Conservation (phyloP, 1,140 invertebrate genomes). For the Pseudomyrmex gracilis region DNA sequence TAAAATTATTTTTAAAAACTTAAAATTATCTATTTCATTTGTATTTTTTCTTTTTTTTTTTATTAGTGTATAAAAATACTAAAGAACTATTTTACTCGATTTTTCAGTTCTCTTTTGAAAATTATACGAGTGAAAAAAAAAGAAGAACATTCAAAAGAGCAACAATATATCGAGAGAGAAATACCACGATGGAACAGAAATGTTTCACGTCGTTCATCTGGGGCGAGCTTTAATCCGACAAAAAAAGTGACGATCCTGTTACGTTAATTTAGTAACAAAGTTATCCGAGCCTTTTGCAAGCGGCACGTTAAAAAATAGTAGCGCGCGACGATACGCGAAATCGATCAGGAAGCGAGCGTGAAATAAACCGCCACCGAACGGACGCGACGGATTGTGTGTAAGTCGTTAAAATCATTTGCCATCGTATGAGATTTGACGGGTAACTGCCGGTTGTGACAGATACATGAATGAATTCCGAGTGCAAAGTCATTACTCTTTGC, state of each 20-base stretch:
- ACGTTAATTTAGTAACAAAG: conserved; percentile 46
- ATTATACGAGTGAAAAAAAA: neutral
- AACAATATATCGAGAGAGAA: neutral
- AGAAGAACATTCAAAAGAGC: too few species aligned
- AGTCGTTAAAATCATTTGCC: conserved; percentile 53
- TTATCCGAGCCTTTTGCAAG: neutral
- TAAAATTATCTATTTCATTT: too few species aligned
- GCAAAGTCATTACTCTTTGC: conserved; percentile 40
- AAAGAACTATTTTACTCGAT: neutral
- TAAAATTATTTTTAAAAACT: too few species aligned
- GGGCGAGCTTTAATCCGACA: neutral
- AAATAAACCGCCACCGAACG: conserved; percentile 27
- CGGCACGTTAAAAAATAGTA: conserved; percentile 30
- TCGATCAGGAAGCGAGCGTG: conserved; percentile 40
- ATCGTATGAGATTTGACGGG: conserved; percentile 18
- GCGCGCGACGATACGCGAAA: neutral
- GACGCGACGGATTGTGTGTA: conserved; percentile 17
- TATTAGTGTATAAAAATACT: neutral
- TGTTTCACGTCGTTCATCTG: neutral
- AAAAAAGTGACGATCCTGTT: conserved; percentile 15
- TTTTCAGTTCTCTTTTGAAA: neutral
- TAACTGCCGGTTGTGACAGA: conserved; percentile 23
- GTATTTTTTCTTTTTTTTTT: too few species aligned
- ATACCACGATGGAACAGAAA: neutral
- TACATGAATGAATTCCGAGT: conserved; percentile 26